Evolutionary conservation across 1,140 invertebrate species (phyloP).

Genomic region (Diorhabda elongata): DNA sequence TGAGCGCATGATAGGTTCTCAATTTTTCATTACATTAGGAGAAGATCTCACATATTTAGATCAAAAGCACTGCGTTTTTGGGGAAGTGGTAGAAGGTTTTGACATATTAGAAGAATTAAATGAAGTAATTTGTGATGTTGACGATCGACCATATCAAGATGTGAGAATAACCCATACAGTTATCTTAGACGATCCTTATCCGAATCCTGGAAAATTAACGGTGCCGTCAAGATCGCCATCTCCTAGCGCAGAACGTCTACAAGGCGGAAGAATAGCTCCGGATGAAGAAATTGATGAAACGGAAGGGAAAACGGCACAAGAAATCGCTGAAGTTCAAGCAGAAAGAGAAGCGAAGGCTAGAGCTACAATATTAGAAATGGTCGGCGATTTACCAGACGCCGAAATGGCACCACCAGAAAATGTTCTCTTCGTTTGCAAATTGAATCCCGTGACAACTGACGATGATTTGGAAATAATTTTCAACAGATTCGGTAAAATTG

Average conservation of each 20-base stretch:
- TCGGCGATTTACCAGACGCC: slow-evolving; percentile 95
- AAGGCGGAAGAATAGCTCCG: slow-evolving; percentile 84
- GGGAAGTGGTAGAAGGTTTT: slow-evolving; percentile 89
- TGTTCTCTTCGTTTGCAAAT: slow-evolving; percentile 98
- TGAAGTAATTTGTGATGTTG: slow-evolving; percentile 88
- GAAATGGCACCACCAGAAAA: slow-evolving; percentile 98
- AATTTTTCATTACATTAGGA: slow-evolving; percentile 95
- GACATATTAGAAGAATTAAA: slow-evolving; percentile 83
- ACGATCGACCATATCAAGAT: slow-evolving; percentile 91
- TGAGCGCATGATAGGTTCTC: slow-evolving; percentile 88
- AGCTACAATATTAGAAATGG: slow-evolving; percentile 97
- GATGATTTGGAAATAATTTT: slow-evolving; percentile 98
- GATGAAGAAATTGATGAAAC: slow-evolving; percentile 95
- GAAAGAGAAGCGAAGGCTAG: slow-evolving; percentile 92
- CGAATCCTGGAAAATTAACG: slow-evolving; percentile 74
- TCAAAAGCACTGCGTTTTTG: slow-evolving; percentile 93
- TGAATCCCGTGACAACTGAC: slow-evolving; percentile 98
- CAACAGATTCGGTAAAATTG: slow-evolving; percentile 91
- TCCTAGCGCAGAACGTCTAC: slow-evolving; percentile 71
- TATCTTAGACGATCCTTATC: slow-evolving; percentile 93
- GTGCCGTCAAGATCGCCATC: slow-evolving; percentile 83
- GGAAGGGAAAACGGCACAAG: slow-evolving; percentile 73
- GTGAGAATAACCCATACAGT: slow-evolving; percentile 97
- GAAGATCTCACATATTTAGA: slow-evolving; percentile 89
- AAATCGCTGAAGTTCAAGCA: slow-evolving; percentile 84